Percentiles rank a stretch among this genome's conserved stretches.
Evolutionary conservation across 1,140 invertebrate genomes (phyloP).

Genomic region (Drosophila miranda): DNA sequence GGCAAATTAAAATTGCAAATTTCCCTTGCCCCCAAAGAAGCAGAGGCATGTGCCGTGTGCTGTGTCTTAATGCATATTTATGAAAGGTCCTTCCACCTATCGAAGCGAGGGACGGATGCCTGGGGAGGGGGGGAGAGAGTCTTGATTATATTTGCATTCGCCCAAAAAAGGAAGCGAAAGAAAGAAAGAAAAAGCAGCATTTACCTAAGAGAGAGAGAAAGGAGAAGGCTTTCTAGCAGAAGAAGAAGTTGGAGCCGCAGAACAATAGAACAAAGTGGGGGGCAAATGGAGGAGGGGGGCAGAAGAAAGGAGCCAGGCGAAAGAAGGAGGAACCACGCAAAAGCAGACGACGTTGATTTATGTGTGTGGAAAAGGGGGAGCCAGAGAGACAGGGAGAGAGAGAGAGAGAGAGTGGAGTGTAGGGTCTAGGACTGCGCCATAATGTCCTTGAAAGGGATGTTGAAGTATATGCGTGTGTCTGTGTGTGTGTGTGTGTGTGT

Average conservation of each 20-base stretch:
- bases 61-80: constrained; percentile 33
- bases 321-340: constrained; percentile 22
- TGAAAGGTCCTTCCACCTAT: constrained; percentile 11
- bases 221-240: not conserved
- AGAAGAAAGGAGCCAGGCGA: not conserved
- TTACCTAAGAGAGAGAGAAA: not conserved
- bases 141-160: constrained; percentile 21
- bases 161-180: not conserved
- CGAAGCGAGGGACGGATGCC: not conserved
- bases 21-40: not conserved
- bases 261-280: constrained; percentile 17
- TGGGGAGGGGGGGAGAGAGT: no score
- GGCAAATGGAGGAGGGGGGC: constrained; percentile 9
- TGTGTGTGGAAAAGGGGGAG: constrained; percentile 10
- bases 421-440: constrained; percentile 20
- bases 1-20: constrained; percentile 48
- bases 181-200: not conserved
- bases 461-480: not conserved
- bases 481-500: not conserved
- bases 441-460: constrained; percentile 61
- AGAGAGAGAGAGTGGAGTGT: not conserved
- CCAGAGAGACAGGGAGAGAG: no score
- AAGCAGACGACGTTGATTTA: constrained; percentile 65
- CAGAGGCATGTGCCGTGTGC: no score
- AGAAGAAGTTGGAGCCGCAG: not conserved